A percentile compares a stretch with the other conserved stretches of the same genome.
Evolutionary conservation across 2,888 invertebrate genomes (phyloP).

Genomic region (Drosophila phalerata): DNA sequence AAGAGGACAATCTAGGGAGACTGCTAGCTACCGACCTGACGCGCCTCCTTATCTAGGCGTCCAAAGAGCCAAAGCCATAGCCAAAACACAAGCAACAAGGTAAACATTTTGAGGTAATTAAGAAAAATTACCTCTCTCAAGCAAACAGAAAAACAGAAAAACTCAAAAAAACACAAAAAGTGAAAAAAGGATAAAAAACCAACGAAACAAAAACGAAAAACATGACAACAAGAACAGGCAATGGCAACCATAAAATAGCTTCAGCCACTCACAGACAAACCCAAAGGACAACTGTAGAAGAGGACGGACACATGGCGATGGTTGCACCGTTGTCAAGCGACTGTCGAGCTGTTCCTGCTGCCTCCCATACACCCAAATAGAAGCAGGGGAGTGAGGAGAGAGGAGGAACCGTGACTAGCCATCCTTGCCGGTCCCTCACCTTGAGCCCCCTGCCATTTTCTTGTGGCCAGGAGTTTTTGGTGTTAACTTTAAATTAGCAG

Average conservation of each 20-base stretch:
- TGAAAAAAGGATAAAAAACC: slow-evolving; percentile 21
- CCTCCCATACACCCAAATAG: neutral
- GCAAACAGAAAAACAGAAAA: slow-evolving; percentile 20
- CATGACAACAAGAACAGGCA: slow-evolving; percentile 48
- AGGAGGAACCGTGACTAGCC: slow-evolving; percentile 3
- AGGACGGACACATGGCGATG: slow-evolving; percentile 17
- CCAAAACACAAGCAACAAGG: slow-evolving; percentile 75
- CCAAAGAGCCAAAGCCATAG: slow-evolving; percentile 52
- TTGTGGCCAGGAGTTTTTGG: slow-evolving; percentile 71
- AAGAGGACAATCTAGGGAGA: slow-evolving; percentile 58
- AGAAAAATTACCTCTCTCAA: slow-evolving; percentile 77
- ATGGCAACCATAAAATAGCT: slow-evolving; percentile 63
- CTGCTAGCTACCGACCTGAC: slow-evolving; percentile 59
- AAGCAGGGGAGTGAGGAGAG: neutral
- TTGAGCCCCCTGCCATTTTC: slow-evolving; percentile 36
- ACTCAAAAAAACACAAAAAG: slow-evolving; percentile 6
- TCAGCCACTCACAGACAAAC: slow-evolving; percentile 43
- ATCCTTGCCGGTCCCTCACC: neutral
- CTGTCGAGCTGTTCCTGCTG: slow-evolving; percentile 2
- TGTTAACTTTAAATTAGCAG: slow-evolving; percentile 81
- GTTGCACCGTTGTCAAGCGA: slow-evolving; percentile 37
- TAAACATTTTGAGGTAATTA: slow-evolving; percentile 80
- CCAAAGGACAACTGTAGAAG: slow-evolving; percentile 27
- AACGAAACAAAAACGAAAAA: slow-evolving; percentile 28
- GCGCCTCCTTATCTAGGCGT: slow-evolving; percentile 61